phyloP scores from a whole-genome alignment of 2,113 vertebrate species.

The Hemiprocne comata region DNA sequence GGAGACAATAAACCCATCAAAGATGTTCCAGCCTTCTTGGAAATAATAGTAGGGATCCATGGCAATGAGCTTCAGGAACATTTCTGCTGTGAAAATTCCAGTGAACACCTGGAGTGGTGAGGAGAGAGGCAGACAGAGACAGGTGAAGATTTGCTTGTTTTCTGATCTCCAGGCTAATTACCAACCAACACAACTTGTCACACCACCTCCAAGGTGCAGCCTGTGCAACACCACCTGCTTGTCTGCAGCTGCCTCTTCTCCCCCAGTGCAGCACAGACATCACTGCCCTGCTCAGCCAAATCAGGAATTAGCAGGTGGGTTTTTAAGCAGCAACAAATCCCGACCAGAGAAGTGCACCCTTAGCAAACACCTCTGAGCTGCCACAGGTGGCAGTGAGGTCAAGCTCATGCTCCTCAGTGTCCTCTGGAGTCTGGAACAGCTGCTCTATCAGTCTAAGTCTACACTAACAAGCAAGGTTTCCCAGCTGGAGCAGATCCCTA shows the following conservation, averaged over 20 bases:
- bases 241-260: neutral
- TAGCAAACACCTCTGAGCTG: neutral
- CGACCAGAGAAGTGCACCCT: neutral
- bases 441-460: too few species aligned
- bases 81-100: conserved; percentile 97
- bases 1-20: conserved; percentile 97
- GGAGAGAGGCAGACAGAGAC: conserved; percentile 6
- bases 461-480: accelerated
- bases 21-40: conserved; percentile 98
- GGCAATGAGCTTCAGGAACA: conserved; percentile 96
- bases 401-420: accelerated
- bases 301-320: neutral
- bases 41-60: conserved; percentile 99
- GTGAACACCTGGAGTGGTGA: conserved; percentile 89
- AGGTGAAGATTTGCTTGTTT: neutral
- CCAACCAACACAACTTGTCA: neutral
- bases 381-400: neutral
- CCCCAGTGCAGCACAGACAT: neutral
- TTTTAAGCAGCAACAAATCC: neutral
- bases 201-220: neutral
- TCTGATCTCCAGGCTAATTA: neutral
- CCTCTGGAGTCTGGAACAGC: neutral
- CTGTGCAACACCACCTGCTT: accelerated
- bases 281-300: neutral
- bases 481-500: neutral